phyloP scores from a whole-genome alignment of 2,113 vertebrate species.

The Camelus bactrianus region DNA sequence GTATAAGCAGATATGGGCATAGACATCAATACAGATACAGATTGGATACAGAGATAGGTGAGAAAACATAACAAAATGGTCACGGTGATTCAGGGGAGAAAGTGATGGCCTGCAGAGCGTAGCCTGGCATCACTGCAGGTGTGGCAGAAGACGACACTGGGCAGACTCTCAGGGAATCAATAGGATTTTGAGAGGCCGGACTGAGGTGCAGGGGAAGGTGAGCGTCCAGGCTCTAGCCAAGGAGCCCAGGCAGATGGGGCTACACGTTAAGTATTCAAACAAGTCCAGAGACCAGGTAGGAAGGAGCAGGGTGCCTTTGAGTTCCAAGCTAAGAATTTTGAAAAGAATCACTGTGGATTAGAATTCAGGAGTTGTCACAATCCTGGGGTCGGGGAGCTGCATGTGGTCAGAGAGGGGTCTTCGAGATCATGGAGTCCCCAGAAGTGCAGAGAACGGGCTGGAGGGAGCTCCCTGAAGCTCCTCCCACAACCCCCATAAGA shows the following conservation, averaged over 20 bases:
- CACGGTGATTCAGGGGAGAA: neutral
- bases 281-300: neutral
- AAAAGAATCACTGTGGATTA: neutral
- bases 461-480: fast-evolving
- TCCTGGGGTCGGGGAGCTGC: fast-evolving
- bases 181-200: fast-evolving
- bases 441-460: neutral
- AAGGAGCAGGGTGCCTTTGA: neutral
- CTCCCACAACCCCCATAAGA: no score
- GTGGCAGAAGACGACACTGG: fast-evolving
- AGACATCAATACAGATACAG: neutral
- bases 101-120: fast-evolving
- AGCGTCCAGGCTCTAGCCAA: neutral
- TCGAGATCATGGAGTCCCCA: no score
- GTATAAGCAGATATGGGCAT: fast-evolving
- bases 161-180: fast-evolving
- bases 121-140: fast-evolving
- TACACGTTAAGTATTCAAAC: neutral
- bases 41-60: neutral
- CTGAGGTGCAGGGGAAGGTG: fast-evolving
- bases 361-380: no score
- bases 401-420: neutral
- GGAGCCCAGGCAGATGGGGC: no score
- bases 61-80: fast-evolving
- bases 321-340: no score